Base-by-base conservation (phyloP, 2,113 vertebrate species). In the Helogale parvula region DNA sequence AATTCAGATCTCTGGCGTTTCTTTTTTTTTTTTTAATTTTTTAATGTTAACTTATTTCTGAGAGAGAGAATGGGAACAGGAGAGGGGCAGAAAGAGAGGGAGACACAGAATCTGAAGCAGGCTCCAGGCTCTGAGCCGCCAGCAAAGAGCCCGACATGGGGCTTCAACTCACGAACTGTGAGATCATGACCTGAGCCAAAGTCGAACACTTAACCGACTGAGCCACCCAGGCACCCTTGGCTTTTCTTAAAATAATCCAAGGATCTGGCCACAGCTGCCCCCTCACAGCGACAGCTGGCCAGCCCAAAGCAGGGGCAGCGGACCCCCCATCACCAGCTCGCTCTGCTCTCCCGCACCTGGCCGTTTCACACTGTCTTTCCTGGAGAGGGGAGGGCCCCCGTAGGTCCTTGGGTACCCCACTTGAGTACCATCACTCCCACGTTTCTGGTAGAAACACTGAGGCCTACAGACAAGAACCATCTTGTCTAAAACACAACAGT, bases 401-500 rank as follows among this genome's bases (percentile, higher is more conserved):
- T 14, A 31, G 31, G 10, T 21, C 1, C 11, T 10, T 9, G 72
- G 31, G 5, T 33, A 1, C 50, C 50, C 72, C 5, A 3, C 60
- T 8, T 0, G 0, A 38, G 9, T 7, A 16, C n/a, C 33, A 3
- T 68, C 31, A 2, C 23, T 27, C n/a, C 52, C 93, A 71, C 52
- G 60, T 29, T 3, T 54, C 27, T 1, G 35, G 27, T 25, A 25
- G 90, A 41, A 74, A 95, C 60, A 66, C 23, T 12, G 38, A 96
- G 88, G 77, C 71, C 79, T 27, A 0, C 0, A 7, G 33, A 66
- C 31, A 16, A 41, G 25, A 41, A 25, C 9, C 2, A 0, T 6
- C 57, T 1, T 21, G 19, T 23, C 54, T 27, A 9, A 12, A 4
- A 33, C 0, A n/a, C 19, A 0, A 12, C 38, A 1, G 21, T 0